phyloP scores from a whole-genome alignment of 2,888 invertebrate genomes.

The Ectropis crepuscularia region DNA sequence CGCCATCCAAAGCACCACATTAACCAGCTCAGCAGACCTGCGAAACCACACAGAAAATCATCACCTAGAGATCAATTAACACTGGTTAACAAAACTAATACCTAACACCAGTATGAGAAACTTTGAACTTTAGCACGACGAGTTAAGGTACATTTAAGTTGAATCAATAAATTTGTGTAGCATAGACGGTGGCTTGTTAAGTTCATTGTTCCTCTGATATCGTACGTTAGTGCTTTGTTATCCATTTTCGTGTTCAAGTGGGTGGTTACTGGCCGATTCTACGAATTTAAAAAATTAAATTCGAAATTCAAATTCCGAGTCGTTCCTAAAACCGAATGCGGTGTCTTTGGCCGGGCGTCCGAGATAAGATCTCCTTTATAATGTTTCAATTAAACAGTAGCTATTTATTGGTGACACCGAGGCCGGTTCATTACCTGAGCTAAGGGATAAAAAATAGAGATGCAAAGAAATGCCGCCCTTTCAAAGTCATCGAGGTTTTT shows the following conservation, averaged over 20 bases:
- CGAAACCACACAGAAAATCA: neutral
- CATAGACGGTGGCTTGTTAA: constrained; percentile 71
- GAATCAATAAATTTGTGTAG: constrained; percentile 22
- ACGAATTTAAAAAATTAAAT: constrained; percentile 35
- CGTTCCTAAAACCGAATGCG: constrained; percentile 67
- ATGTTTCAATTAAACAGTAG: constrained; percentile 85
- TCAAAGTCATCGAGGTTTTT: constrained; percentile 45
- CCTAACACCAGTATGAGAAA: constrained; percentile 17
- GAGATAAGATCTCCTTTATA: constrained; percentile 79
- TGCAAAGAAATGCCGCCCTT: constrained; percentile 57
- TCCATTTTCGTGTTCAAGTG: constrained; percentile 59
- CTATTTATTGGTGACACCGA: constrained; percentile 78
- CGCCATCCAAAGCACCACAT: constrained; percentile 52
- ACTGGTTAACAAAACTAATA: constrained; percentile 47
- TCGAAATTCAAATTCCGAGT: constrained; percentile 49
- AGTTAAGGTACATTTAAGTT: constrained; percentile 8
- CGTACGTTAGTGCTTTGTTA: constrained; percentile 55
- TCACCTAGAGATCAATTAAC: constrained; percentile 46
- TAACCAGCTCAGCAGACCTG: constrained; percentile 45
- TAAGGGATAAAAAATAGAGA: constrained; percentile 58
- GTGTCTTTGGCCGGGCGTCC: constrained; percentile 63
- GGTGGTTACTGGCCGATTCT: constrained; percentile 48
- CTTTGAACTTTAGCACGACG: constrained; percentile 36
- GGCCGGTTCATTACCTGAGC: constrained; percentile 71
- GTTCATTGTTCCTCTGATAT: constrained; percentile 65